phyloP scores from a whole-genome alignment of 92 coral and sea anemone genomes.

The Epizoanthus rinbou region DNA sequence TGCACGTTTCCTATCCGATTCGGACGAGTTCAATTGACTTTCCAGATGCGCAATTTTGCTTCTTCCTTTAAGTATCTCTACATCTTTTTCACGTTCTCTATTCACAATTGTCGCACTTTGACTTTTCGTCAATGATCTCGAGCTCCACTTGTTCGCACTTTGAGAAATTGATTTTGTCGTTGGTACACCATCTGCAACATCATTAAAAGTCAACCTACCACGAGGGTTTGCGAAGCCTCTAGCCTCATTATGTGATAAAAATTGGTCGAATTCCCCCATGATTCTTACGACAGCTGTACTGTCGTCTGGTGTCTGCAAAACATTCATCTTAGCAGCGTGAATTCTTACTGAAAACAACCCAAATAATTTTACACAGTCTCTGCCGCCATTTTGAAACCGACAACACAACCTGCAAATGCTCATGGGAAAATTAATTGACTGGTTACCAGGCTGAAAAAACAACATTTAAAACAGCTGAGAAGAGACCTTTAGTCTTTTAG shows the following conservation, averaged over 20 bases:
- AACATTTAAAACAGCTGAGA: too few species aligned
- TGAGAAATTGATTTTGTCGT: constrained; percentile 21
- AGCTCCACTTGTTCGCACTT: constrained; percentile 21
- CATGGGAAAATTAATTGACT: constrained; percentile 7
- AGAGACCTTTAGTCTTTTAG: too few species aligned
- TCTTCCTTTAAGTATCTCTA: constrained; percentile 75
- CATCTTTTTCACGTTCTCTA: constrained; percentile 81
- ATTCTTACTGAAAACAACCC: background rate
- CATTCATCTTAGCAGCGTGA: constrained; percentile 55
- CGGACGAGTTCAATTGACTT: constrained; percentile 70
- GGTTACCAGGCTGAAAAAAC: constrained; percentile 5
- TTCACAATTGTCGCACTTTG: constrained; percentile 16
- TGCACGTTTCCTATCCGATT: constrained; percentile 80
- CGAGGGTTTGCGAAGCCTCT: constrained; percentile 57
- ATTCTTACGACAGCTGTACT: constrained; percentile 93
- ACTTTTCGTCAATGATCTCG: constrained; percentile 32
- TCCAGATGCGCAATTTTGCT: constrained; percentile 88
- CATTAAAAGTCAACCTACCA: constrained; percentile 73
- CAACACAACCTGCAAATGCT: constrained; percentile 10
- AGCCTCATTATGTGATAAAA: constrained; percentile 65
- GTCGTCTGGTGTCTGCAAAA: constrained; percentile 95
- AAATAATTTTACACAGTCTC: background rate
- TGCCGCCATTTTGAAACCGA: constrained; percentile 40
- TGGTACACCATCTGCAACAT: constrained; percentile 33
- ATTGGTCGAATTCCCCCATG: constrained; percentile 87